Evolutionary conservation across 2,797 vertebrate genomes (phyloP).

Genomic region (Peromyscus attwateri): DNA sequence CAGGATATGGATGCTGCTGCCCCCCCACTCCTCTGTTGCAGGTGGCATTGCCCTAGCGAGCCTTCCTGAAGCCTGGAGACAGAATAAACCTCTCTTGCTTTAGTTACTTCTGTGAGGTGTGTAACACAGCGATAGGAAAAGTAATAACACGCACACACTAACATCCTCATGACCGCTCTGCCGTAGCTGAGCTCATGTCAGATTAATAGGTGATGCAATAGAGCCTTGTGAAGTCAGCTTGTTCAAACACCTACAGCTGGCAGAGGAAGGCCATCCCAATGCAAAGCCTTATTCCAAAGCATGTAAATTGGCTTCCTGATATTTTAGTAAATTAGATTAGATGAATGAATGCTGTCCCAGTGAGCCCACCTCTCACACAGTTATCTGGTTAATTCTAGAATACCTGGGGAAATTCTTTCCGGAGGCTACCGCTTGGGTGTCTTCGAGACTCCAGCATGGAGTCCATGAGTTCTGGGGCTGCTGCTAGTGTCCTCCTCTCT

Average conservation of each 20-base stretch:
- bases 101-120: neutral
- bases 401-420: constrained; percentile 91
- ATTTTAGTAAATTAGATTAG: neutral
- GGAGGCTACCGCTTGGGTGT: constrained; percentile 80
- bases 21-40: neutral
- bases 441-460: constrained; percentile 88
- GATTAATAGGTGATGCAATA: neutral
- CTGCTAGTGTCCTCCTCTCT: constrained; percentile 91
- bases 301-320: neutral
- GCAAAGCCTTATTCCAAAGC: neutral
- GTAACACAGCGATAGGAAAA: too few relatives aligned
- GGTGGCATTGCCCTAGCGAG: neutral
- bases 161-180: neutral
- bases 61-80: neutral
- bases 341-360: neutral
- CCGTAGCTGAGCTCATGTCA: neutral
- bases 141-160: neutral
- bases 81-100: neutral
- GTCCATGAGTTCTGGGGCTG: constrained; percentile 90
- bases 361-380: neutral
- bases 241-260: neutral
- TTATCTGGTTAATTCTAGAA: constrained; percentile 39
- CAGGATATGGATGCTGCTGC: neutral
- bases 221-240: neutral
- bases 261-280: neutral